phyloP scores from a whole-genome alignment of 2,888 invertebrate genomes.

The Tenthredo scrophulariae region DNA sequence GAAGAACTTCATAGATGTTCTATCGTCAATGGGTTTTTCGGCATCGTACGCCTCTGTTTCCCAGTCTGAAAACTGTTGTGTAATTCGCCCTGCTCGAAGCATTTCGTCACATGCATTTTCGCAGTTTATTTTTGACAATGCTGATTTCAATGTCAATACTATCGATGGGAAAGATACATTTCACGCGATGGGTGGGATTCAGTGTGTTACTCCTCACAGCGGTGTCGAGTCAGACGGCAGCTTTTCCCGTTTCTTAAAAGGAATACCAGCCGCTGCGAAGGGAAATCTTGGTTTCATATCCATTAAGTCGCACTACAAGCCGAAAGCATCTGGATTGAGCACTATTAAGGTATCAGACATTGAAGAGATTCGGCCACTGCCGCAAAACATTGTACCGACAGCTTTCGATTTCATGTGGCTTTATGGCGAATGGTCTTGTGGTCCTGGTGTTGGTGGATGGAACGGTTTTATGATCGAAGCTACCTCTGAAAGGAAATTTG shows the following conservation, averaged over 20 bases:
- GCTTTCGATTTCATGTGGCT: constrained; percentile 52
- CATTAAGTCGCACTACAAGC: constrained; percentile 8
- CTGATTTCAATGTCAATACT: constrained; percentile 42
- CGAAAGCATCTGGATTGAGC: background rate
- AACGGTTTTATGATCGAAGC: constrained; percentile 59
- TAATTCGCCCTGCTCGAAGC: background rate
- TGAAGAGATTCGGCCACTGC: constrained; percentile 57
- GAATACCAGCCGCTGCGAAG: constrained; percentile 4
- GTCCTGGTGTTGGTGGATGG: background rate
- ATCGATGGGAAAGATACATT: constrained; percentile 48
- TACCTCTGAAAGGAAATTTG: constrained; percentile 61
- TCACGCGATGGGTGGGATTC: constrained; percentile 45
- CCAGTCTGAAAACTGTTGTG: constrained; percentile 53
- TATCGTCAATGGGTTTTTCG: constrained; percentile 53
- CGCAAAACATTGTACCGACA: background rate
- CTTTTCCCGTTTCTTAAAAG: background rate
- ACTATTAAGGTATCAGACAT: constrained; percentile 15
- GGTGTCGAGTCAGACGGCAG: background rate
- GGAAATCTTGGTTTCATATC: constrained; percentile 21
- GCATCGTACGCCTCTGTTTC: constrained; percentile 55
- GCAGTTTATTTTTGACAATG: constrained; percentile 46
- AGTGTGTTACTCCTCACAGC: constrained; percentile 11
- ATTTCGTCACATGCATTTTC: background rate
- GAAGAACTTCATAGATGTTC: constrained; percentile 13
- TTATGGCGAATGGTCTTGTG: constrained; percentile 27